These are phyloP conservation scores for Corythornis cristatus DNA, from an alignment of 2,113 vertebrate species.

Conservation along the genomic window DNA sequence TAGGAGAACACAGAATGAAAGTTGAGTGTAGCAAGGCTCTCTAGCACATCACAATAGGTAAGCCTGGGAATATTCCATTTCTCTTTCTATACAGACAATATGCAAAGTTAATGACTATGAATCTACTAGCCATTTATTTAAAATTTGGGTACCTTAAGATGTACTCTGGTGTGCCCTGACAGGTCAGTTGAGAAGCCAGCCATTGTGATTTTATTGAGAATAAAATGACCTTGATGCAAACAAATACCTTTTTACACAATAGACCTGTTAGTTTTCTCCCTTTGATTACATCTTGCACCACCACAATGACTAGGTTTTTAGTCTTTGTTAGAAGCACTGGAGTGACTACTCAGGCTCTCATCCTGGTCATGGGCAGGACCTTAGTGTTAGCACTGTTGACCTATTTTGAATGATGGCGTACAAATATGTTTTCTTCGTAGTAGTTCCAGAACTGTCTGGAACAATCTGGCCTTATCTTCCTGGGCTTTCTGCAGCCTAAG, in stretches of 20 bases:
- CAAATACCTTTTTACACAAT: neutral
- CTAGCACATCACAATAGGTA: neutral
- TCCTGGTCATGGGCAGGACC: neutral
- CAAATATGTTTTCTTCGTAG: neutral
- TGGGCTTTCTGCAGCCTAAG: neutral
- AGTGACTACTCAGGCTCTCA: neutral
- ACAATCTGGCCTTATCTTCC: neutral
- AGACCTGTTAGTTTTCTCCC: neutral
- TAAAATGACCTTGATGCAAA: neutral
- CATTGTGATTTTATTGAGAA: neutral
- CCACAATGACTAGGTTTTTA: neutral
- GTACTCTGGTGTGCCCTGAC: neutral
- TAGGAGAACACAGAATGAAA: neutral
- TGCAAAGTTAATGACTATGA: neutral
- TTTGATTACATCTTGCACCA: neutral
- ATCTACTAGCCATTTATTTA: neutral
- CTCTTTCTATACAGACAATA: neutral
- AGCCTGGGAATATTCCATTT: neutral
- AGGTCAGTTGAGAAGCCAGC: neutral
- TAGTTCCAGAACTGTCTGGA: neutral
- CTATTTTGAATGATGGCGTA: neutral
- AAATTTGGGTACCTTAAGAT: neutral
- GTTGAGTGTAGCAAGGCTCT: neutral
- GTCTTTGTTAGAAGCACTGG: neutral
- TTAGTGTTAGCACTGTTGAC: neutral